phyloP scores from a whole-genome alignment of 2,888 invertebrate species.

The Synergus gifuensis region DNA sequence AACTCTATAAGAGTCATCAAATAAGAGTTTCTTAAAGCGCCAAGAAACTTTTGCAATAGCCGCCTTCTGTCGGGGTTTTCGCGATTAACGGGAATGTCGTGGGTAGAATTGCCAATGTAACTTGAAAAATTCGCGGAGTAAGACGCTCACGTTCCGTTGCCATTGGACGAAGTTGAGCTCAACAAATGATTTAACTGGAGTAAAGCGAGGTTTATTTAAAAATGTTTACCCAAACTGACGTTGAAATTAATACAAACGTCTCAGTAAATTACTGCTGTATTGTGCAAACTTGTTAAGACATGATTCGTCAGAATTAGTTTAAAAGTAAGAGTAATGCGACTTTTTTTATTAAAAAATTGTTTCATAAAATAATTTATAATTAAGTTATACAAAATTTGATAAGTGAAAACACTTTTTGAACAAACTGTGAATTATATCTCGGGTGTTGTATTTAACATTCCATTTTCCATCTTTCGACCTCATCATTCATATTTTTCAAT shows the following conservation, averaged over 20 bases:
- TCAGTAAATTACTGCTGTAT: neutral
- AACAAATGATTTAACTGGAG: conserved; percentile 23
- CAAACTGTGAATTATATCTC: no score
- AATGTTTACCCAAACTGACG: neutral
- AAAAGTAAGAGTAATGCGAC: neutral
- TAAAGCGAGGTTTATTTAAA: conserved; percentile 16
- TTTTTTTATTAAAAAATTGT: neutral
- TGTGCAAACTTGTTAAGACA: neutral
- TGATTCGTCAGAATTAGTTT: neutral
- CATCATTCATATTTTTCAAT: no score
- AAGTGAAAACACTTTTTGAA: no score
- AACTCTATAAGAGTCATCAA: neutral
- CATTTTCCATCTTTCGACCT: no score
- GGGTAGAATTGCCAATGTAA: conserved; percentile 38
- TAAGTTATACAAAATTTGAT: neutral
- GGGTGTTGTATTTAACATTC: no score
- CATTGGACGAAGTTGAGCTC: conserved; percentile 21
- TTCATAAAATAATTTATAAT: no score
- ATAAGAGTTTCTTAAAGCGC: conserved; percentile 29
- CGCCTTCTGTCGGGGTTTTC: conserved; percentile 13
- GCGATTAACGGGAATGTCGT: conserved; percentile 38
- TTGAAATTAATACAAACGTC: neutral
- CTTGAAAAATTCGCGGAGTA: conserved; percentile 35
- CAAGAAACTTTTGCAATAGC: conserved; percentile 39
- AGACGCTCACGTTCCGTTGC: conserved; percentile 34